Base-by-base conservation (phyloP, 2,113 vertebrate genomes). In the Coracopsis vasa region DNA sequence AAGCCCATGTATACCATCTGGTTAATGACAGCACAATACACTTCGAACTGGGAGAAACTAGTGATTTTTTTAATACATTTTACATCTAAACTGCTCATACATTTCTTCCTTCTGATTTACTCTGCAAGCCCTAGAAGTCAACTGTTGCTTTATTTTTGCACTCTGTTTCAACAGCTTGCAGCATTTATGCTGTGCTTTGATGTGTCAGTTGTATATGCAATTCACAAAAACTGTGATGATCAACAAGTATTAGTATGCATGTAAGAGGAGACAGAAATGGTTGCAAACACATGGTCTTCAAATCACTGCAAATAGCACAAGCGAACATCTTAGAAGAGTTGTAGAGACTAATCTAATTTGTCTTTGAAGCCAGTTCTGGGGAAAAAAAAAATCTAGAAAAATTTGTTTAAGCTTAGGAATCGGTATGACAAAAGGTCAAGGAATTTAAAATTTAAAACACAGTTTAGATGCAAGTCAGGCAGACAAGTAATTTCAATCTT, bases 151-250 rank as follows among this genome's bases (percentile, higher is more conserved):
- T 95, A 80, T 62, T 96, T 95, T 79, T 93, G 92, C 71, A 31
- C 70, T 80, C 66, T 70, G 81, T 94, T 95, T 78, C 93, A 80
- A 94, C 92, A 97, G 95, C 95, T 97, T 96, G 92, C 90, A 96
- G 88, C 94, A 78, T 75, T 95, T 96, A 95, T 19, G 14, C 80
- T 16, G 35, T 11, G 64, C 95, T 96, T 96, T 95, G 92, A 97
- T 94, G 95, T 93, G 90, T 92, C 90, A 90, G 62, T 73, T 90
- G 84, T 85, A 79, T 81, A 64, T 20, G 39, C 56, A 81, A 91
- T 93, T 93, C 87, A 80, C 85, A 86, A 73, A 90, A 83, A 64
- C 80, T 44, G 71, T 37, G 80, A 92, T 86, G 81, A 94, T 96
- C 96, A 96, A 80, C 94, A 96, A 89, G 58, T 86, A 95, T 92